Conservation (phyloP, 2,888 invertebrate species). For the Beris chalybata region DNA sequence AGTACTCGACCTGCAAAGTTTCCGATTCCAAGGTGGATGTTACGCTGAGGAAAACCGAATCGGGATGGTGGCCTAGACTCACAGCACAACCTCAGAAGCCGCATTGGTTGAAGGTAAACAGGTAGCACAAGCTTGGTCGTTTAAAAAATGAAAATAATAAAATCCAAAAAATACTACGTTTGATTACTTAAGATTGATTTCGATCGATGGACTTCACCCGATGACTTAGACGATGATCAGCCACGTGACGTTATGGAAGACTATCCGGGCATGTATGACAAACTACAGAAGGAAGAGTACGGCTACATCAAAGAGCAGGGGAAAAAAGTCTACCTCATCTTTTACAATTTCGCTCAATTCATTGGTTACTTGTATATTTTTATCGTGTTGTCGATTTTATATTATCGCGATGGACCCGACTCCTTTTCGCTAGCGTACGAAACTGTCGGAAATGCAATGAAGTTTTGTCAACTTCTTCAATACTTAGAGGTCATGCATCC, state of each 20-base stretch:
- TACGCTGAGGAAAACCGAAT: slow-evolving; percentile 66
- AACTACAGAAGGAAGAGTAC: slow-evolving; percentile 73
- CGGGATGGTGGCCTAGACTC: slow-evolving; percentile 82
- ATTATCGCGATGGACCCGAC: slow-evolving; percentile 71
- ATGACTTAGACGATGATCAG: slow-evolving; percentile 62
- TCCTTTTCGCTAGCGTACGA: slow-evolving; percentile 72
- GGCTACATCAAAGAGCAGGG: slow-evolving; percentile 78
- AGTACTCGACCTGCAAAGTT: slow-evolving; percentile 64
- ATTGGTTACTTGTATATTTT: slow-evolving; percentile 80
- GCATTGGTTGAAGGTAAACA: slow-evolving; percentile 77
- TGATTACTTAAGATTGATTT: slow-evolving; percentile 72
- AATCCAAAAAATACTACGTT: not conserved
- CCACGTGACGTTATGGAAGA: slow-evolving; percentile 73
- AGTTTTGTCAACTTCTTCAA: slow-evolving; percentile 80
- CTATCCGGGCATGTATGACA: slow-evolving; percentile 75
- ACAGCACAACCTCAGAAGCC: slow-evolving; percentile 81
- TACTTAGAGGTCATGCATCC: slow-evolving; percentile 89
- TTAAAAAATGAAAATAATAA: not conserved
- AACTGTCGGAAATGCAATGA: slow-evolving; percentile 74
- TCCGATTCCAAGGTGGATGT: slow-evolving; percentile 79
- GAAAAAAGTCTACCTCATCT: slow-evolving; percentile 79
- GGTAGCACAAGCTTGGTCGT: too few relatives aligned
- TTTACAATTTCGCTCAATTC: slow-evolving; percentile 90
- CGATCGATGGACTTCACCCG: slow-evolving; percentile 84
- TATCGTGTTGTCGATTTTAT: slow-evolving; percentile 72